Evolutionary conservation across 2,113 vertebrate species (phyloP), one percentile per base, ranked within the genome.

Genomic region (Pogona vitticeps): DNA sequence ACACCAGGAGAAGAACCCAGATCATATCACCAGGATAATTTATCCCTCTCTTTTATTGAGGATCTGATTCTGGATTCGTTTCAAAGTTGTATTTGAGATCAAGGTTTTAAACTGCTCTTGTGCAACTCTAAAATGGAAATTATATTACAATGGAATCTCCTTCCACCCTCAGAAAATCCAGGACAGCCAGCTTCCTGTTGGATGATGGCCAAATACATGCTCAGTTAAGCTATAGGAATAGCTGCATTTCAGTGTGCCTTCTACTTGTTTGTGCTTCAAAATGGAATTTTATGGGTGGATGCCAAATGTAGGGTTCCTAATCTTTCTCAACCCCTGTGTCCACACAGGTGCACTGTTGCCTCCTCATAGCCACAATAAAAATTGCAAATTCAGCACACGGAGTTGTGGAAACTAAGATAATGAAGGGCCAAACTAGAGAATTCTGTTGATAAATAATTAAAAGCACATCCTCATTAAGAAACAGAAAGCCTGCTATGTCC

Each of bases 1-100:
- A 36, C 58, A 80, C 67, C 20, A 65, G 77, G 36, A 61, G 31
- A 86, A 72, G 33, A 20, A 80, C 59, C 77, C 68, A 63, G 56
- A 63, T 80, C 77, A 63, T 33, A 73, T 80, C n/a, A 61, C 63
- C 67, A 86, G 59, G 56, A 80, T 42, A 72, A 72, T 73, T 71
- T 71, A 75, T 68, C 67, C 42, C 58, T 77, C 31, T 63, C 38
- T 80, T 71, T 23, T 42, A 63, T 17, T 80, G 52, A 33, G 20
- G 38, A 71, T 42, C 67, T 73, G 56, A 61, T 33, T 80, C 77
- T 80, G 85, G 36, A 80, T 31, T 40, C 33, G 26, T 63, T 80
- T 77, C 67, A 73, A 72, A 79, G 33, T 13, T 20, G 42, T 38
- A 20, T 79, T n/a, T 59, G 28, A 79, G 68, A 61, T 46, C 42